These are phyloP conservation scores for Fistularia commersonii DNA, from an alignment of 2,797 vertebrate species.

Conservation along the genomic window DNA sequence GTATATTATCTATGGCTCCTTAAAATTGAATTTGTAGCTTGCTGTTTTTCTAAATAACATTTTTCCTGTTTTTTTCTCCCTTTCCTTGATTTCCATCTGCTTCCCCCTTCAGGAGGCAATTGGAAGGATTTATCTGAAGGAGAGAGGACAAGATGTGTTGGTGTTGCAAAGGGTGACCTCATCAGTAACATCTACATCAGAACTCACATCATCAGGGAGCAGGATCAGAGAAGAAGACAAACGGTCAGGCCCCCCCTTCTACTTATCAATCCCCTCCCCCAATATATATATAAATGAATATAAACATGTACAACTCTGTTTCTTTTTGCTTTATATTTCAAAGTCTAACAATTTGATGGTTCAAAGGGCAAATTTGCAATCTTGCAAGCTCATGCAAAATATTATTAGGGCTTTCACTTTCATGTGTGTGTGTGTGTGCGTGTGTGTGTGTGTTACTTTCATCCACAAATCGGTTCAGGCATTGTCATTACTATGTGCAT, in stretches of 20 bases:
- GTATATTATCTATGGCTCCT: too few relatives aligned
- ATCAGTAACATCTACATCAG: constrained; percentile 76
- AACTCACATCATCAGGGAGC: constrained; percentile 71
- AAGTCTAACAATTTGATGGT: constrained; percentile 5
- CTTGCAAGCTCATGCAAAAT: constrained; percentile 17
- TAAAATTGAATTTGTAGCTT: too few relatives aligned
- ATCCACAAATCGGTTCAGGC: constrained; percentile 19
- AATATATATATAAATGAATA: neutral
- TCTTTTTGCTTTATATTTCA: constrained; percentile 4
- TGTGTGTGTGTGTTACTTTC: constrained; percentile 19
- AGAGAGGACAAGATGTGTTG: constrained; percentile 85
- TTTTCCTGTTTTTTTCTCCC: neutral
- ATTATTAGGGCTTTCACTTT: constrained; percentile 7
- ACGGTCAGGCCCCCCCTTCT: constrained; percentile 79
- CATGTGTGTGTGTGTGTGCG: constrained; percentile 28
- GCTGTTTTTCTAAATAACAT: neutral
- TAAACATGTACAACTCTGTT: constrained; percentile 26
- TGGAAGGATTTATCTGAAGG: constrained; percentile 81
- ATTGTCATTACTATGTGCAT: constrained; percentile 8
- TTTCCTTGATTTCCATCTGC: neutral
- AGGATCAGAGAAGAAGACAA: constrained; percentile 82
- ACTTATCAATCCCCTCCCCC: too few relatives aligned
- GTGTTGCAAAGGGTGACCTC: constrained; percentile 88
- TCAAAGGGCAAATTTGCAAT: constrained; percentile 15
- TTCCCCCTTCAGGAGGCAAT: constrained; percentile 69